Conservation (phyloP, 1,140 invertebrate species). For the Bathynomus jamesi region DNA sequence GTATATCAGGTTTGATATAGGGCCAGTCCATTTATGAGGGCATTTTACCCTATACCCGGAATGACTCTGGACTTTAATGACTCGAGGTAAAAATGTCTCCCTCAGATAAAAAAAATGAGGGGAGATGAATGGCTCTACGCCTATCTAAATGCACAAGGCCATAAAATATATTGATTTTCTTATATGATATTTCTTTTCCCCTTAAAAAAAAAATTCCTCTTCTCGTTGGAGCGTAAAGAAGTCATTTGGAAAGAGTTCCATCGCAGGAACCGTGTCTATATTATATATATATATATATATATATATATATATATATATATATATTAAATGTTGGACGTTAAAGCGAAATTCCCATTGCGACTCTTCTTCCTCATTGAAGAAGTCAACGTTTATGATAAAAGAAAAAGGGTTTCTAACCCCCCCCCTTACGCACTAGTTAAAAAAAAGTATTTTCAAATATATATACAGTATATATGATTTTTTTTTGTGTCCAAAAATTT, state of each 20-base stretch:
- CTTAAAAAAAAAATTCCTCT: too few relatives aligned
- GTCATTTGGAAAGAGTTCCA: too few relatives aligned
- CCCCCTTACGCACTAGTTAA: too few relatives aligned
- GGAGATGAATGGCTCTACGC: not conserved
- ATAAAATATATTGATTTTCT: slow-evolving; percentile 2
- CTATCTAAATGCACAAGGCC: not conserved
- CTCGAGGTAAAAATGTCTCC: not conserved
- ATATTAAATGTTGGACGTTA: not conserved
- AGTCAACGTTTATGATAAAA: not conserved
- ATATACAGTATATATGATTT: too few relatives aligned
- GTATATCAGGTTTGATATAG: not conserved
- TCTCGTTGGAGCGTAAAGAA: too few relatives aligned
- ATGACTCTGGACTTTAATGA: not conserved
- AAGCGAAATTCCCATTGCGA: not conserved
- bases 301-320: too few relatives aligned
- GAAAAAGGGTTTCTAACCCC: too few relatives aligned
- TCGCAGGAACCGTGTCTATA: too few relatives aligned
- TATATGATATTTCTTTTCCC: too few relatives aligned
- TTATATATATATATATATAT: too few relatives aligned
- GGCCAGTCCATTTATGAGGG: not conserved
- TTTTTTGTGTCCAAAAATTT: too few relatives aligned
- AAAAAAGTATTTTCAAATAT: too few relatives aligned
- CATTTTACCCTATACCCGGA: not conserved
- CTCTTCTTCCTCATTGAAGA: not conserved
- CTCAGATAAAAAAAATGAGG: not conserved